These are phyloP conservation scores for Enteromius unitaeniatus DNA, from an alignment of 2,797 vertebrate genomes.

Conservation along the genomic window DNA sequence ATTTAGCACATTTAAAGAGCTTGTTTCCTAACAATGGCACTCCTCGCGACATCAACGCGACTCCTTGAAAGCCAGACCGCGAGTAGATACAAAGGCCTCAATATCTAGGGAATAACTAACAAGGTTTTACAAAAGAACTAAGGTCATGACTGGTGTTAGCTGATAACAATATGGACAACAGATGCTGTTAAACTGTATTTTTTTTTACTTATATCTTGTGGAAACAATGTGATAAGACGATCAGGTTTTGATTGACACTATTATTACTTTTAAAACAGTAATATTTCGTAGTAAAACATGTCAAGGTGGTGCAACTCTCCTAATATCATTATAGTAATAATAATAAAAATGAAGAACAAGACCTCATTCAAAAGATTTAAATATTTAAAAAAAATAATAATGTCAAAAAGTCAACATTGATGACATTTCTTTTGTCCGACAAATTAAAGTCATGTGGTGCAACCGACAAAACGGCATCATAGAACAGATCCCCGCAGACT, in stretches of 20 bases:
- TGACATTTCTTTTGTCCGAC: not conserved
- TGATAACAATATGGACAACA: conserved; percentile 14
- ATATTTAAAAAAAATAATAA: no score
- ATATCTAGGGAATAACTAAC: conserved; percentile 51
- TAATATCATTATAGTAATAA: not conserved
- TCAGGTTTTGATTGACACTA: not conserved
- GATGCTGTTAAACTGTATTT: not conserved
- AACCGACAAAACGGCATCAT: not conserved
- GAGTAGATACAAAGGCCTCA: conserved; percentile 10
- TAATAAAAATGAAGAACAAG: not conserved
- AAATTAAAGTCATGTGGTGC: not conserved
- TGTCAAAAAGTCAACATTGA: not conserved
- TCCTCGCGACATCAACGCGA: conserved; percentile 47
- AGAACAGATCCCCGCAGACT: not conserved
- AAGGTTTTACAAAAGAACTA: conserved; percentile 39
- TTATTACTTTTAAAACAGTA: not conserved
- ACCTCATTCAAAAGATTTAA: not conserved
- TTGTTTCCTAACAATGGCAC: conserved; percentile 62
- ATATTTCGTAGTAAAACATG: not conserved
- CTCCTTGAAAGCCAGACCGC: conserved; percentile 18
- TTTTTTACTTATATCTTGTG: not conserved
- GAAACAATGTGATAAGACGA: not conserved
- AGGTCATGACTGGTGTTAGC: conserved; percentile 22
- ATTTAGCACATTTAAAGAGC: conserved; percentile 63
- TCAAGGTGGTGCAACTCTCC: not conserved